Percentiles rank a stretch among this genome's conserved stretches.
phyloP scores from a whole-genome alignment of 2,797 vertebrate genomes.

The Toxotes lorentzi region DNA sequence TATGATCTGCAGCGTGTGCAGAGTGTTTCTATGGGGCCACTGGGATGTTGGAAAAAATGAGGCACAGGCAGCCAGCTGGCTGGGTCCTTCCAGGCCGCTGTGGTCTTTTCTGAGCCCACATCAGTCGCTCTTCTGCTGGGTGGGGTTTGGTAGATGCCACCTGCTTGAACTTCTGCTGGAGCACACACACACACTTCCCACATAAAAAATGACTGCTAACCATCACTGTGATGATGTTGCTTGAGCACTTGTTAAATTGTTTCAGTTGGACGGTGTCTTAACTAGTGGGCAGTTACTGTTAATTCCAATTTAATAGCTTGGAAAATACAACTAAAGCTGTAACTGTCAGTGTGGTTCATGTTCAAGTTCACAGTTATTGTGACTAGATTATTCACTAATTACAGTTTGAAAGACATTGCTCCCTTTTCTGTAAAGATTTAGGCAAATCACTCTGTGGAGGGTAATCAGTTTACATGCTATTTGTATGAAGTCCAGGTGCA shows the following conservation, averaged over 20 bases:
- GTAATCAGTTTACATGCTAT: not conserved
- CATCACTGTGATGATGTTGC: not conserved
- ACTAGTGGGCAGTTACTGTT: not conserved
- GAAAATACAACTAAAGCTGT: not conserved
- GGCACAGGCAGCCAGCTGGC: slow-evolving; percentile 17
- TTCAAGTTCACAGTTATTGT: not conserved
- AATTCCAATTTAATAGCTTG: not conserved
- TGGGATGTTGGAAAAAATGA: slow-evolving; percentile 27
- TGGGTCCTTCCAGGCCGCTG: slow-evolving; percentile 29
- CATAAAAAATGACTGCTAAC: slow-evolving; percentile 14
- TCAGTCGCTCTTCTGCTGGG: slow-evolving; percentile 34
- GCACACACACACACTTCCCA: not conserved
- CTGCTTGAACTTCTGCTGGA: slow-evolving; percentile 12
- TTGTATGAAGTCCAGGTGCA: not conserved
- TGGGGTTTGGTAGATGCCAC: slow-evolving; percentile 24
- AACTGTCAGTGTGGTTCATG: not conserved
- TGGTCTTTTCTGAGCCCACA: slow-evolving; percentile 41
- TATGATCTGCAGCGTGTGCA: slow-evolving; percentile 7
- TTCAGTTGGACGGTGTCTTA: not conserved
- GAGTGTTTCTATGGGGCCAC: slow-evolving; percentile 24
- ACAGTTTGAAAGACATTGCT: not conserved
- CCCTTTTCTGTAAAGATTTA: not conserved
- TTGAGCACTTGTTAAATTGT: slow-evolving; percentile 19
- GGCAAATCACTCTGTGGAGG: not conserved
- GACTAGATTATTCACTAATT: not conserved